Percentiles rank a stretch among this genome's conserved stretches.
phyloP scores from a whole-genome alignment of 2,888 invertebrate species.

The Leptopilina syphax region DNA sequence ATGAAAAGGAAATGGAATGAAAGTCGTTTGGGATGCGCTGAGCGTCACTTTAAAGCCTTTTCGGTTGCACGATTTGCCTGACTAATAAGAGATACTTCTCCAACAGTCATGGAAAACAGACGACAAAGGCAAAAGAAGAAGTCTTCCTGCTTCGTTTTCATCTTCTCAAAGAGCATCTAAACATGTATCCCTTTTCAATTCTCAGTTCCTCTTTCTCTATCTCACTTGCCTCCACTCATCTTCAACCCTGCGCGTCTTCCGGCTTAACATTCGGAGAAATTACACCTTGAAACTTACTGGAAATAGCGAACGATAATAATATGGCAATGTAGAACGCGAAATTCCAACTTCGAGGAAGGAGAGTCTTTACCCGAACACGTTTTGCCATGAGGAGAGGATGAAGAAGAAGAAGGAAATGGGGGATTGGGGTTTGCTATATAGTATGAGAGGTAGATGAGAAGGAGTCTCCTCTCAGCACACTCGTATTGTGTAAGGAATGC shows the following conservation, averaged over 20 bases:
- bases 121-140: conserved; percentile 8
- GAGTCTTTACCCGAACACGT: conserved; percentile 43
- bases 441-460: conserved; percentile 46
- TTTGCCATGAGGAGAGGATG: not conserved
- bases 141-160: conserved; percentile 26
- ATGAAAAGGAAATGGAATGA: not conserved
- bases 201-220: no score
- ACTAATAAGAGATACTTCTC: conserved; percentile 34
- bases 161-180: conserved; percentile 35
- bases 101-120: not conserved
- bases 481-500: conserved; percentile 55
- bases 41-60: conserved; percentile 9
- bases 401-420: not conserved
- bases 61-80: not conserved
- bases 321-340: conserved; percentile 65
- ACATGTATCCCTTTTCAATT: not conserved
- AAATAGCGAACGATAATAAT: conserved; percentile 65
- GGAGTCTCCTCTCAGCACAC: conserved; percentile 35
- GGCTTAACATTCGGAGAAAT: conserved; percentile 62
- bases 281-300: conserved; percentile 61
- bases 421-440: conserved; percentile 10
- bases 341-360: conserved; percentile 57
- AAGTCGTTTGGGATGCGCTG: not conserved
- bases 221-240: conserved; percentile 29
- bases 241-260: conserved; percentile 37